Percentiles rank a stretch among this genome's conserved stretches.
Conservation (phyloP, 2,888 invertebrate genomes). For the Xylocampa areola region DNA sequence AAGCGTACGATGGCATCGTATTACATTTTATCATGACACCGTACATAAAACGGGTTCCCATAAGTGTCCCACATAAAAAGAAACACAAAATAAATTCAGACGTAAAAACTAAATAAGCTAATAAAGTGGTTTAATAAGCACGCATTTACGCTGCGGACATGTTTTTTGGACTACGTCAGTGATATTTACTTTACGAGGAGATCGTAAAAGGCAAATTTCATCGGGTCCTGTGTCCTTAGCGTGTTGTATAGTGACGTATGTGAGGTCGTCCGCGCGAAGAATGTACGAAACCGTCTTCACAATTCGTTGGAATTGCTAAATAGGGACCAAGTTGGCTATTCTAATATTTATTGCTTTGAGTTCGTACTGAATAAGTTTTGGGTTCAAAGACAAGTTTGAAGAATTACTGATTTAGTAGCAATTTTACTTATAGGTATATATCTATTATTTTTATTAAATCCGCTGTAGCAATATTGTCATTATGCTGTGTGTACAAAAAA, state of each 20-base stretch:
- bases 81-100: constrained; percentile 64
- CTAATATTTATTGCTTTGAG: constrained; percentile 11
- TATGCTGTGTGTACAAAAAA: too few relatives aligned
- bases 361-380: too few relatives aligned
- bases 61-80: constrained; percentile 50
- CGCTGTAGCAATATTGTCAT: too few relatives aligned
- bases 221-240: constrained; percentile 64
- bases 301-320: constrained; percentile 52
- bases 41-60: constrained; percentile 41
- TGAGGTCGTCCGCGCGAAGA: constrained; percentile 41
- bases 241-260: constrained; percentile 54
- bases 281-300: constrained; percentile 41
- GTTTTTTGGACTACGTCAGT: constrained; percentile 71
- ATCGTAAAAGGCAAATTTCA: constrained; percentile 73
- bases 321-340: constrained; percentile 5
- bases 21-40: constrained; percentile 33
- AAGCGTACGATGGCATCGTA: constrained; percentile 19
- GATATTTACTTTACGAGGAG: constrained; percentile 78
- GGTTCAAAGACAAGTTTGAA: too few relatives aligned
- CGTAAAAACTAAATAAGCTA: constrained; percentile 74
- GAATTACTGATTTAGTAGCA: too few relatives aligned
- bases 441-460: too few relatives aligned
- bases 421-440: too few relatives aligned
- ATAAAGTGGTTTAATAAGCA: constrained; percentile 79
- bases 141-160: constrained; percentile 71